Conservation (phyloP, 2,797 vertebrate genomes). For the Protosalanx chinensis region DNA sequence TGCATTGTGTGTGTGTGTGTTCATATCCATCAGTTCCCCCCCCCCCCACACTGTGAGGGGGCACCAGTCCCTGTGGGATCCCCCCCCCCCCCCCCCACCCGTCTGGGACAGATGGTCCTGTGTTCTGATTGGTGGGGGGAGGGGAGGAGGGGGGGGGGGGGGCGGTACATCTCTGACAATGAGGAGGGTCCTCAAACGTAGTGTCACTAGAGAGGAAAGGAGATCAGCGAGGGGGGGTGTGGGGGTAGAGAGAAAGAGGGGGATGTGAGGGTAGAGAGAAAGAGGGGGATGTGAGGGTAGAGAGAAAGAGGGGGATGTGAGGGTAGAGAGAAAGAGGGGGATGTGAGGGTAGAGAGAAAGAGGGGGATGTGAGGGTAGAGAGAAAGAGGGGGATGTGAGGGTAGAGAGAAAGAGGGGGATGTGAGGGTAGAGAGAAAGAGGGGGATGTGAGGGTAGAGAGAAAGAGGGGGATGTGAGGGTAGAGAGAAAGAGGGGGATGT, state of each 20-base stretch:
- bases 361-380: background rate
- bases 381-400: slow-evolving; percentile 16
- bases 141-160: slow-evolving; percentile 32
- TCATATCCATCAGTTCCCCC: slow-evolving; percentile 27
- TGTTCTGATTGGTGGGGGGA: slow-evolving; percentile 35
- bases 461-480: too few relatives aligned
- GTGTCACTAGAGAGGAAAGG: background rate
- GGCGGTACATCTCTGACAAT: slow-evolving; percentile 23
- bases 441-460: background rate
- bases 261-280: background rate
- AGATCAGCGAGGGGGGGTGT: background rate
- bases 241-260: slow-evolving; percentile 8
- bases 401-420: slow-evolving; percentile 11
- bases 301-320: slow-evolving; percentile 16
- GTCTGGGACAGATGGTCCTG: slow-evolving; percentile 58
- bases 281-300: too few relatives aligned
- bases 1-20: slow-evolving; percentile 34
- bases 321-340: slow-evolving; percentile 8
- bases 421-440: slow-evolving; percentile 10
- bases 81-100: background rate
- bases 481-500: too few relatives aligned
- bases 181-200: slow-evolving; percentile 13
- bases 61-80: slow-evolving; percentile 33
- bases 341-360: slow-evolving; percentile 11
- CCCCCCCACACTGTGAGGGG: slow-evolving; percentile 20